Conservation (phyloP, 1,140 invertebrate genomes). For the Monochamus saltuarius region DNA sequence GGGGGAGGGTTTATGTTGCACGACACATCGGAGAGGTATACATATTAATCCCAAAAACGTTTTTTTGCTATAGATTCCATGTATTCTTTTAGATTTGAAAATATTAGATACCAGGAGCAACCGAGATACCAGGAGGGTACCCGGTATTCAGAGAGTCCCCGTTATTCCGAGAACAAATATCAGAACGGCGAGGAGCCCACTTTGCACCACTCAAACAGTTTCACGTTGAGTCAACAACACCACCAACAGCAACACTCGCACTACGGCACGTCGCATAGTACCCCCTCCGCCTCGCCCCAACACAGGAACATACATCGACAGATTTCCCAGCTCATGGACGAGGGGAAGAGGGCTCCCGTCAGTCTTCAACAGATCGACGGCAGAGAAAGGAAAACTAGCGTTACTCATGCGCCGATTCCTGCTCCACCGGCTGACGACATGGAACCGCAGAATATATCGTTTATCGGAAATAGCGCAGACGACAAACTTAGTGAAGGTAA, state of each 20-base stretch:
- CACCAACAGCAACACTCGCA: conserved; percentile 42
- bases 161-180: conserved; percentile 22
- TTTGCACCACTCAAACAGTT: conserved; percentile 48
- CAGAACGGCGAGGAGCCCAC: conserved; percentile 45
- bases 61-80: no score
- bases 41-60: background rate
- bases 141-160: conserved; percentile 11
- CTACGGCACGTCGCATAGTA: conserved; percentile 51
- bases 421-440: conserved; percentile 74
- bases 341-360: conserved; percentile 17
- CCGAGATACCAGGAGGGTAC: conserved; percentile 25
- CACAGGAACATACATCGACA: conserved; percentile 48
- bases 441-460: conserved; percentile 90
- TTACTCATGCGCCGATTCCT: conserved; percentile 62
- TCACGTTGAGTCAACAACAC: conserved; percentile 48
- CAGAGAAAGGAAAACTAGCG: conserved; percentile 47
- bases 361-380: conserved; percentile 29
- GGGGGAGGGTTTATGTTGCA: conserved; percentile 45
- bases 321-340: conserved; percentile 50
- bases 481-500: conserved; percentile 48
- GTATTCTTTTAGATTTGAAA: no score
- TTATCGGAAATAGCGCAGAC: conserved; percentile 70
- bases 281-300: conserved; percentile 51
- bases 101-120: conserved; percentile 16
- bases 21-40: conserved; percentile 40